phyloP scores from a whole-genome alignment of 2,888 invertebrate genomes.

The Deilephila elpenor region DNA sequence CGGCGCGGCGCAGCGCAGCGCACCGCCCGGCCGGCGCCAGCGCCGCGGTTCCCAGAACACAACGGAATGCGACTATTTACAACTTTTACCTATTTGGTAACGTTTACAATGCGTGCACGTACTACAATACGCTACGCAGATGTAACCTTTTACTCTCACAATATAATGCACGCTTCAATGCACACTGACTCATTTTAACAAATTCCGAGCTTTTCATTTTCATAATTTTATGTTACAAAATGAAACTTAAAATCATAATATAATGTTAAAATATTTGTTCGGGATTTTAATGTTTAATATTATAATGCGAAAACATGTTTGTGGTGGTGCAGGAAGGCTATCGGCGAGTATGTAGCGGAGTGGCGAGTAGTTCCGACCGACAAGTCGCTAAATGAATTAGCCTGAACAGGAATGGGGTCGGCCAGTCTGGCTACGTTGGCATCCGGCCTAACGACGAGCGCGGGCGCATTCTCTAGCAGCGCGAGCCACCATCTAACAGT shows the following conservation, averaged over 20 bases:
- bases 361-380: conserved; percentile 49
- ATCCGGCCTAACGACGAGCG: conserved; percentile 82
- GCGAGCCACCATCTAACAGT: conserved; percentile 37
- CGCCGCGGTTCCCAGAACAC: conserved; percentile 73
- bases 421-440: conserved; percentile 82
- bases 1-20: conserved; percentile 11
- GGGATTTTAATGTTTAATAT: neutral
- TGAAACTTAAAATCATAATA: too few species aligned
- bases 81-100: conserved; percentile 82
- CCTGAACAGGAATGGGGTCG: conserved; percentile 82
- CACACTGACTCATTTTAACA: neutral
- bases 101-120: conserved; percentile 77
- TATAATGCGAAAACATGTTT: neutral
- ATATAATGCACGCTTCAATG: conserved; percentile 39
- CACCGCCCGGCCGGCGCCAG: conserved; percentile 66
- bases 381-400: conserved; percentile 80
- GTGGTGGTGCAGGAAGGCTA: conserved; percentile 27
- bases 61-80: conserved; percentile 80
- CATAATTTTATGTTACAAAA: too few species aligned
- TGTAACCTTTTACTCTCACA: conserved; percentile 63
- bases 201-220: neutral
- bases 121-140: conserved; percentile 56
- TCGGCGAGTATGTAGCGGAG: conserved; percentile 47
- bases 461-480: conserved; percentile 71
- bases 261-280: too few species aligned